Percentiles rank a stretch among this genome's conserved stretches.
These are phyloP conservation scores for Cromileptes altivelis DNA, from an alignment of 2,113 vertebrate species.

Conservation along the genomic window DNA sequence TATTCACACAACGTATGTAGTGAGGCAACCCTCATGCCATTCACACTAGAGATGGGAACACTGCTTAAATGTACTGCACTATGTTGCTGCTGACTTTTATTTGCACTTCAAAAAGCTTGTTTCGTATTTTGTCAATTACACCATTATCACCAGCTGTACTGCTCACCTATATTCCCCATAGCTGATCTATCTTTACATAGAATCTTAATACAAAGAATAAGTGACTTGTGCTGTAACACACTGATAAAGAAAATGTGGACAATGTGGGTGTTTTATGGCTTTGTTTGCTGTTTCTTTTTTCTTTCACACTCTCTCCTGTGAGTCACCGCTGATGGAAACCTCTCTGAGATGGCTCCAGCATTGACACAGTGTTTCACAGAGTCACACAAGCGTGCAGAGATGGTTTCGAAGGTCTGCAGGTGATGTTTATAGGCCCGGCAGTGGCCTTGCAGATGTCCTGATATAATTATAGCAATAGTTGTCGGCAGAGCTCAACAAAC, in stretches of 20 bases:
- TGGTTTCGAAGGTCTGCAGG: slow-evolving; percentile 51
- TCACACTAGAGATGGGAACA: slow-evolving; percentile 5
- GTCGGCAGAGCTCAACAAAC: slow-evolving; percentile 44
- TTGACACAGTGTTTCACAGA: slow-evolving; percentile 23
- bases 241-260: not conserved
- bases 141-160: not conserved
- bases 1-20: slow-evolving; percentile 63
- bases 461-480: slow-evolving; percentile 68
- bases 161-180: not conserved
- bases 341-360: slow-evolving; percentile 2
- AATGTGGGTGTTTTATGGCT: not conserved
- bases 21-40: slow-evolving; percentile 35
- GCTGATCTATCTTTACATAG: not conserved
- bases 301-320: not conserved
- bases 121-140: slow-evolving; percentile 22
- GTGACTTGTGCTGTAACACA: not conserved
- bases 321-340: slow-evolving; percentile 20
- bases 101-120: slow-evolving; percentile 9
- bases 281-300: slow-evolving; percentile 17
- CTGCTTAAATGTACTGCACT: slow-evolving; percentile 23
- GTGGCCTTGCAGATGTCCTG: slow-evolving; percentile 62
- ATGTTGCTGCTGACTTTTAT: slow-evolving; percentile 21
- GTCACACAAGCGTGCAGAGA: slow-evolving; percentile 23
- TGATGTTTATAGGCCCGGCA: slow-evolving; percentile 54
- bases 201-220: not conserved